Base-by-base conservation (phyloP, 2,888 invertebrate genomes). In the Drosophila maculinotata region DNA sequence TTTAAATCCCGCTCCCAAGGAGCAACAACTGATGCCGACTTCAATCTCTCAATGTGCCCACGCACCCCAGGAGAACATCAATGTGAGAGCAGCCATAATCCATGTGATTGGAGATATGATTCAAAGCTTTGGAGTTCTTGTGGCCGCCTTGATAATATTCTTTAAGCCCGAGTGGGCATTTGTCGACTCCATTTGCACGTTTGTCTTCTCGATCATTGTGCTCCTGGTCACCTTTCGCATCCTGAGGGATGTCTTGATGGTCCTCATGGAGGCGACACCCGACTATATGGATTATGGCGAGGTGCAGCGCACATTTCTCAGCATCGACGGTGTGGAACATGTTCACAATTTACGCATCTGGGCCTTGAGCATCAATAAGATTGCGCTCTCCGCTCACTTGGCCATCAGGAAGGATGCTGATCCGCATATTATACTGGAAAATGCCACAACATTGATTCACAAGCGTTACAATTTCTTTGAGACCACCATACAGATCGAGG, bases 331-430 rank as follows among this genome's bases (percentile, higher is more conserved):
- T 1, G 88, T 84, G 0, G 39, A 56, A 15, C 75, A 84, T n/a
- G 88, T 84, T 0, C 88, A 84, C 36, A 84, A 88, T 51, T 48
- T 84, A 8, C 71, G 83, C 12, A 84, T 84, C 14, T 84, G 83
- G 83, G 83, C 83, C 0, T 6, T 84, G 15, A 87, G 81, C 30
- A 31, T 84, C 10, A 71, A 71, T 17, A 88, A 81, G 14, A 26
- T 87, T 0, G 83, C 83, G 0, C 51, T 88, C 10, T 76, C 88
- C 1, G 83, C 88, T 3, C 83, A 84, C 42, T 41, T 84, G 65
- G 88, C 82, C 15, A 81, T 88, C 4, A 3, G 26, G 0, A 36
- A 54, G 17, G 44, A 75, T 14, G 67, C 73, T 0, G 88, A 88
- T 88, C 66, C 83, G 0, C 88, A 83, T 10, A 0, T 49, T 1